Evolutionary conservation across 2,888 invertebrate species (phyloP).

Genomic region (Ceriagrion tenellum): DNA sequence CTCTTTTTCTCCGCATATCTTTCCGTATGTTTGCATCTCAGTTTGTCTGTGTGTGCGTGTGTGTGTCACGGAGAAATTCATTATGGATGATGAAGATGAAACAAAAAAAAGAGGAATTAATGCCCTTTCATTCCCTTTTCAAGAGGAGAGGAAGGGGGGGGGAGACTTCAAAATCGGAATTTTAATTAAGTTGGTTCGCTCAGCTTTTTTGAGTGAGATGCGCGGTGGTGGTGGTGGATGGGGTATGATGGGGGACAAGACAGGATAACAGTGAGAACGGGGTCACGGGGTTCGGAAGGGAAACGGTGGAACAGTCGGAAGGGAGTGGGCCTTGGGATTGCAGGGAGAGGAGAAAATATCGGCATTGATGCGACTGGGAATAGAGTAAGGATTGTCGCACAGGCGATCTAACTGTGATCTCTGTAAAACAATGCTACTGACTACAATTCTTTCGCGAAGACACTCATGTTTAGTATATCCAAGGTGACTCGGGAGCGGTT

Average conservation of each 20-base stretch:
- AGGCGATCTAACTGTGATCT: neutral
- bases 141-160: slow-evolving; percentile 32
- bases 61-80: neutral
- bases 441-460: too few relatives aligned
- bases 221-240: neutral
- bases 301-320: neutral
- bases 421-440: too few relatives aligned
- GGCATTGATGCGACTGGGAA: neutral
- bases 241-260: neutral
- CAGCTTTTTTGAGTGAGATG: neutral
- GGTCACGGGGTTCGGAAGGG: neutral
- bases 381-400: neutral
- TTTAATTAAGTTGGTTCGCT: slow-evolving; percentile 58
- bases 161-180: slow-evolving; percentile 60
- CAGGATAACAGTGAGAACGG: neutral
- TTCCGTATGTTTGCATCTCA: neutral
- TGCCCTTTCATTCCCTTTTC: slow-evolving; percentile 51
- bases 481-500: too few relatives aligned
- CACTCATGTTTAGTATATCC: too few relatives aligned
- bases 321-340: neutral
- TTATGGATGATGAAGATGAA: slow-evolving; percentile 20
- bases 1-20: neutral
- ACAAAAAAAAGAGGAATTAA: slow-evolving; percentile 43
- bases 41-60: neutral
- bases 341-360: neutral